Percentiles rank a stretch among this genome's conserved stretches.
phyloP scores from a whole-genome alignment of 1,140 invertebrate species.

The Nomia melanderi region DNA sequence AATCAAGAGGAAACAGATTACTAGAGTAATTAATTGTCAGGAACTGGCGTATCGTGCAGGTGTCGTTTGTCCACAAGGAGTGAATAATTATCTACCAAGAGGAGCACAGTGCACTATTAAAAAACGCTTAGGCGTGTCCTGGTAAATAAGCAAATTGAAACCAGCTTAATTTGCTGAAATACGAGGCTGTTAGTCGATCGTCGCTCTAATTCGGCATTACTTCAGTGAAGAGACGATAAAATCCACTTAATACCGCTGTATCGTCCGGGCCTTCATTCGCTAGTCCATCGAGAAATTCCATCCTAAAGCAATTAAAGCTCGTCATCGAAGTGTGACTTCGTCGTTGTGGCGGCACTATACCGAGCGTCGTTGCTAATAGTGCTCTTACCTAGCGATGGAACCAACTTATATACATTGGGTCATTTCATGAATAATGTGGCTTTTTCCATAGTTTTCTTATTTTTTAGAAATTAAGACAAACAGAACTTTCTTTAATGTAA shows the following conservation, averaged over 20 bases:
- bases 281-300: conserved; percentile 40
- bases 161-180: neutral
- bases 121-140: too few species aligned
- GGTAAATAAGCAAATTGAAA: neutral
- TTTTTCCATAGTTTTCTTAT: too few species aligned
- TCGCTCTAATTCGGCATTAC: conserved; percentile 36
- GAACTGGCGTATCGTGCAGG: too few species aligned
- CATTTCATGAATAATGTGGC: too few species aligned
- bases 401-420: too few species aligned
- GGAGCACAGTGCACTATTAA: too few species aligned
- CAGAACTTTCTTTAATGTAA: too few species aligned
- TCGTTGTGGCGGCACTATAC: conserved; percentile 7
- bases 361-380: conserved; percentile 44
- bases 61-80: too few species aligned
- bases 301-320: conserved; percentile 56
- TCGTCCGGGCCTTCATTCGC: neutral
- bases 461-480: too few species aligned
- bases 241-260: conserved; percentile 37
- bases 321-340: conserved; percentile 54
- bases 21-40: too few species aligned
- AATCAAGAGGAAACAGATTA: too few species aligned
- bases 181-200: conserved; percentile 2
- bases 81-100: too few species aligned
- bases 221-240: conserved; percentile 37
- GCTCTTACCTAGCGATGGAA: conserved; percentile 4